Percentiles rank a stretch among this genome's conserved stretches.
Evolutionary conservation across 2,888 invertebrate species (phyloP).

Genomic region (Biston betularia): DNA sequence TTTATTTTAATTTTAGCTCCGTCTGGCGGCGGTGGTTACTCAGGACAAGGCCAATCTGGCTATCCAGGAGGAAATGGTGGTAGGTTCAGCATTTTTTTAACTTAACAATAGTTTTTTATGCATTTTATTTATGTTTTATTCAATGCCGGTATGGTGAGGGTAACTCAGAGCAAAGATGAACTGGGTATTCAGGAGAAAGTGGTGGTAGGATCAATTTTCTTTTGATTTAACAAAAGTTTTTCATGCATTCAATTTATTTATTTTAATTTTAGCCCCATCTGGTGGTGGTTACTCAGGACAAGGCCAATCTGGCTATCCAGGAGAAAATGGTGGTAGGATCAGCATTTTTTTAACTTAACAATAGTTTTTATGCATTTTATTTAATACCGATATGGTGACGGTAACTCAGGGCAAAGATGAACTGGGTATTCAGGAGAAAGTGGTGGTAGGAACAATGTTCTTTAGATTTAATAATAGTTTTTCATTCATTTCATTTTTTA

Average conservation of each 20-base stretch:
- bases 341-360: neutral
- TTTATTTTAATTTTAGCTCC: constrained; percentile 21
- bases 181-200: no score
- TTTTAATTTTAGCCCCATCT: constrained; percentile 25
- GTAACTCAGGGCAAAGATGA: constrained; percentile 25
- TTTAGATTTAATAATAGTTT: neutral
- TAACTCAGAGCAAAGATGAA: no score
- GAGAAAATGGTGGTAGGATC: constrained; percentile 19
- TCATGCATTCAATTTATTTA: neutral
- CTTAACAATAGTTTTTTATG: neutral
- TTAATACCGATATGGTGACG: constrained; percentile 18
- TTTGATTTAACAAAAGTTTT: neutral
- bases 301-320: constrained; percentile 29
- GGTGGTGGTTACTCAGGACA: constrained; percentile 25
- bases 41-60: constrained; percentile 19
- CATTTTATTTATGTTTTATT: neutral
- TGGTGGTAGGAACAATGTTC: constrained; percentile 16
- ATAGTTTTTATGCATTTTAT: no score
- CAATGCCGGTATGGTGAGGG: neutral
- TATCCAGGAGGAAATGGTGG: constrained; percentile 18
- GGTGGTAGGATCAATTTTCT: no score
- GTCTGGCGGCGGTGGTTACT: constrained; percentile 11
- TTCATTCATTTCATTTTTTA: neutral
- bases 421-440: constrained; percentile 23
- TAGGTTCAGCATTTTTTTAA: neutral